Conservation (phyloP, 2,797 vertebrate species). For the Adrianichthys oophorus region DNA sequence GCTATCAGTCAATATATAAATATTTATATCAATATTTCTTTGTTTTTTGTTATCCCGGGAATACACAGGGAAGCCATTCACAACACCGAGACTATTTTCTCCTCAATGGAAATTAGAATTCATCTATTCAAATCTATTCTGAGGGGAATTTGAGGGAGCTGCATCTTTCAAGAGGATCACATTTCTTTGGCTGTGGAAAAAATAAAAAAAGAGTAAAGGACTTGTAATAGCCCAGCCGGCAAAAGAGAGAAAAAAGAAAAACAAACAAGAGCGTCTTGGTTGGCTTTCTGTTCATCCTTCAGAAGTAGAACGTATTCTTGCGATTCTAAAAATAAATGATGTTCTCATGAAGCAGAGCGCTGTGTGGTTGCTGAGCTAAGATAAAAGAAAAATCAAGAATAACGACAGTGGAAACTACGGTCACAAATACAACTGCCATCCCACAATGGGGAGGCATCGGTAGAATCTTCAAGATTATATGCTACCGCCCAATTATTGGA, state of each 20-base stretch:
- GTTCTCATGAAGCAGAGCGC: too few relatives aligned
- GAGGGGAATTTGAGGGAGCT: conserved; percentile 41
- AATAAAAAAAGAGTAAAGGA: conserved; percentile 50
- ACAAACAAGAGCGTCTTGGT: conserved; percentile 39
- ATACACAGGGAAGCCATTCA: conserved; percentile 42
- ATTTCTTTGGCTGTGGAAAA: conserved; percentile 49
- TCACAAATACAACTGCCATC: too few relatives aligned
- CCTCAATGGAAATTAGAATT: conserved; percentile 66
- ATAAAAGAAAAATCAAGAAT: not conserved
- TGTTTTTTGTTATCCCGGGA: conserved; percentile 61
- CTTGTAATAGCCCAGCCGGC: conserved; percentile 31
- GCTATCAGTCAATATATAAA: too few relatives aligned
- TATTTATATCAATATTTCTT: conserved; percentile 58
- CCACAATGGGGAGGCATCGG: too few relatives aligned
- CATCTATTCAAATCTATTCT: conserved; percentile 75
- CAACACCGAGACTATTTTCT: conserved; percentile 58
- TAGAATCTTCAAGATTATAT: too few relatives aligned
- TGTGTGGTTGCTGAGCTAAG: too few relatives aligned
- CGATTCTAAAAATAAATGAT: not conserved
- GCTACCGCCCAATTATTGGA: too few relatives aligned
- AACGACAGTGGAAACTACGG: not conserved
- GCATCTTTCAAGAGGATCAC: conserved; percentile 70
- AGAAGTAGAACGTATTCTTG: not conserved
- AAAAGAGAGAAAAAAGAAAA: conserved; percentile 46
- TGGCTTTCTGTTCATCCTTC: not conserved